Evolutionary conservation across 2,113 vertebrate genomes (phyloP), one percentile per base, ranked within the genome.

Genomic region (Alligator mississippiensis): DNA sequence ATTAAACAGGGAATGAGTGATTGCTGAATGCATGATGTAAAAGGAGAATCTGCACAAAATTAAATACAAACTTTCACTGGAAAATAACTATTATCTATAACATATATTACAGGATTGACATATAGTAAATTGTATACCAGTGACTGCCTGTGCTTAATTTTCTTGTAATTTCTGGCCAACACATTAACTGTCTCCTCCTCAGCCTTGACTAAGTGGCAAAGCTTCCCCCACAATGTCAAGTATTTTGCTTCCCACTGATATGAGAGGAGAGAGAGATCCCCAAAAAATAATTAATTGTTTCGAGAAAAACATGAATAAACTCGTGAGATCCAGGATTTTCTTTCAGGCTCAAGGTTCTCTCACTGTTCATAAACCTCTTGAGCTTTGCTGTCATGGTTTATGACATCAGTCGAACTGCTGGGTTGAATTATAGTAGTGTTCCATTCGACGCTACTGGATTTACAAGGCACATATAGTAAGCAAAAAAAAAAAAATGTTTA

Each of bases 1-100:
- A 86, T 93, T 96, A 96, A 98, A 88, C 77, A 82, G 94, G 80
- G 34, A 83, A 88, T 91, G 93, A 94, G 82, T 95, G 97, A 96
- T 95, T 87, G 97, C 87, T 80, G 94, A 93, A 88, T 95, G 68
- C 61, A 24, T 93, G 96, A 93, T 95, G 93, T 96, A 93, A 92
- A 95, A 95, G 92, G 89, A 3, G 82, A 90, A 82, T 86, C 92
- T 85, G 83, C 92, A 88, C 68, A 64, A 94, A 97, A 96, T 96
- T 80, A 96, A 97, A 93, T 90, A 89, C 84, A 96, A 88, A 95
- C 93, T 95, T 95, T 85, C 91, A 90, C 94, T 89, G 77, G 95
- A 90, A 96, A 96, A 93, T 92, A 96, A 93, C 92, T 84, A 84
- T 96, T 95, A 93, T 84, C 94, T 94, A 58, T 87, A 87, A 81